Percentiles rank a stretch among this genome's conserved stretches.
Conservation (phyloP, 2,113 vertebrate genomes). For the Paramormyrops kingsleyae region DNA sequence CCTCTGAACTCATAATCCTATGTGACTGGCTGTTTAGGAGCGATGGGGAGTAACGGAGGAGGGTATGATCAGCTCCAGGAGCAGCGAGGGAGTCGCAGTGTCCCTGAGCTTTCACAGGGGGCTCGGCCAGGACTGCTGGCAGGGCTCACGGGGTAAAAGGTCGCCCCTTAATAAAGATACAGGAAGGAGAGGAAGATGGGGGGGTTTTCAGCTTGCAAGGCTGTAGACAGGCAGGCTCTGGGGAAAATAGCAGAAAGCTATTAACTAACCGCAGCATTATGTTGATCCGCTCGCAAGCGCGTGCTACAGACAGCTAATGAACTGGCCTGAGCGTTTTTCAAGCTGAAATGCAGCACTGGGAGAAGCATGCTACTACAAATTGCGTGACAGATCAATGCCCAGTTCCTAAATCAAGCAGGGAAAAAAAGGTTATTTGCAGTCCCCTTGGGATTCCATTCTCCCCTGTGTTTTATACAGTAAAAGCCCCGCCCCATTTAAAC, state of each 20-base stretch:
- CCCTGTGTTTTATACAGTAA: slow-evolving; percentile 49
- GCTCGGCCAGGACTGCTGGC: slow-evolving; percentile 5
- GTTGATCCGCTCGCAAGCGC: slow-evolving; percentile 89
- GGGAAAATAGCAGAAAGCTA: slow-evolving; percentile 98
- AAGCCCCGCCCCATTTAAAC: slow-evolving; percentile 55
- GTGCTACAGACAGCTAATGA: slow-evolving; percentile 89
- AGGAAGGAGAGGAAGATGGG: slow-evolving; percentile 36
- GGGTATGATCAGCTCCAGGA: background rate
- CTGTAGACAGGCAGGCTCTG: slow-evolving; percentile 89
- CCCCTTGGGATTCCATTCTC: slow-evolving; percentile 76
- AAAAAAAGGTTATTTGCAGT: slow-evolving; percentile 77
- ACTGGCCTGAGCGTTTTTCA: slow-evolving; percentile 77
- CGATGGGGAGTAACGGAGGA: background rate
- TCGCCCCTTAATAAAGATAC: slow-evolving; percentile 46
- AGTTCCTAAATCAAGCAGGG: slow-evolving; percentile 81
- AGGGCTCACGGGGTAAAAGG: slow-evolving; percentile 36
- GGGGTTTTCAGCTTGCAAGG: slow-evolving; percentile 64
- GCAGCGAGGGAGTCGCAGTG: background rate
- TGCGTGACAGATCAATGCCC: slow-evolving; percentile 92
- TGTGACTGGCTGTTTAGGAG: background rate
- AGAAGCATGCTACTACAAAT: slow-evolving; percentile 84
- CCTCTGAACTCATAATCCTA: background rate
- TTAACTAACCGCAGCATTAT: slow-evolving; percentile 99
- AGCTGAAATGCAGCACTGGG: slow-evolving; percentile 77
- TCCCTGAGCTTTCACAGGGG: background rate